Evolutionary conservation across 1,140 invertebrate genomes (phyloP), one percentile per base, ranked within the genome.

Genomic region (Phthorimaea operculella): DNA sequence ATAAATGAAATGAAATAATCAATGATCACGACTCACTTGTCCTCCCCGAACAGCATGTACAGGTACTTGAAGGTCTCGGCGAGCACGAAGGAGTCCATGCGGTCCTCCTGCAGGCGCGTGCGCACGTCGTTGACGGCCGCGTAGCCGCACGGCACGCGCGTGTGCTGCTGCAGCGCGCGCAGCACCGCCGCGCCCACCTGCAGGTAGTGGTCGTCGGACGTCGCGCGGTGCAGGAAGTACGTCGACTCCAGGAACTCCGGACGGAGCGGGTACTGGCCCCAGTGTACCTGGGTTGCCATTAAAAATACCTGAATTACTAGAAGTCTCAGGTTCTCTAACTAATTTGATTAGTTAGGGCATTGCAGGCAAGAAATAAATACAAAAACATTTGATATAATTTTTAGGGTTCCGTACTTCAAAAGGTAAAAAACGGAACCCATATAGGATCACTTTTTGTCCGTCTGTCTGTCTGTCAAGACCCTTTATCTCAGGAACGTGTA

Each of bases 181-280:
- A 99, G 84, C 2, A 98, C 94, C 52, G 92, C 92, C 71, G 93
- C 92, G 1, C 96, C 98, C 5, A 98, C 97, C 71, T 96, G 91
- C 21, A 28, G 86, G 82, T 99, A 99, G 83, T 99, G 95, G 59
- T 93, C 92, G 87, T 99, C 98, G 33, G 92, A 92, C 1, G 98
- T 99, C 1, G 97, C 97, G 73, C 92, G 89, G 79, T 98, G 97
- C 6, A 99, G 83, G 74, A 99, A 98, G 76, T 99, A 99, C 0
- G 98, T 99, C 0, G 96, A 98, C 85, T 99, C 98, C 17, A 99
- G 86, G 85, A 99, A 99, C 84, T 99, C 98, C 7, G 98, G 98
- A 52, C 98, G 89, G 2, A 99, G 85, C 7, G 96, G 97, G 88
- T 99, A 96, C 79, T 99, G 96, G 11, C 94, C 96, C 98, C 98